These are phyloP conservation scores for Hoplodrina blanda DNA, from an alignment of 2,888 invertebrate genomes.

Conservation along the genomic window DNA sequence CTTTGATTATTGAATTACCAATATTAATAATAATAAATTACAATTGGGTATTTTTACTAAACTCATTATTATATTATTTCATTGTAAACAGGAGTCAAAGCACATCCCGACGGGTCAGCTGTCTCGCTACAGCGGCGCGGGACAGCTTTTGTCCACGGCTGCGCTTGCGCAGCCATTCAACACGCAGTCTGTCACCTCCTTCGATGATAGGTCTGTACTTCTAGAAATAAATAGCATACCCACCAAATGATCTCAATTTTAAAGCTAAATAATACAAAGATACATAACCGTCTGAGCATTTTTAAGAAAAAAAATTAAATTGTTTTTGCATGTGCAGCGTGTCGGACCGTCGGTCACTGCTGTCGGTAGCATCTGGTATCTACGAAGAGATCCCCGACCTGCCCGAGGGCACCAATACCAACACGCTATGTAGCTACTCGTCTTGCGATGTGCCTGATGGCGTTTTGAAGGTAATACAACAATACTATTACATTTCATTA, in stretches of 20 bases:
- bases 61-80: too few species aligned
- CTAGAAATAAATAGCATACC: background rate
- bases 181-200: conserved; percentile 40
- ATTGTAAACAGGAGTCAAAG: conserved; percentile 66
- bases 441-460: conserved; percentile 63
- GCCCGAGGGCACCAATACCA: conserved; percentile 59
- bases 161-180: conserved; percentile 42
- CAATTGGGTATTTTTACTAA: too few species aligned
- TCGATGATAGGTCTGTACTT: conserved; percentile 57
- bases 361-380: conserved; percentile 92
- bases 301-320: too few species aligned
- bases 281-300: too few species aligned
- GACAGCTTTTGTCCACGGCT: conserved; percentile 64
- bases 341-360: conserved; percentile 89
- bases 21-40: too few species aligned
- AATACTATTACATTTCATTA: too few species aligned
- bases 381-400: conserved; percentile 93
- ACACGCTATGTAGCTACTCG: conserved; percentile 63
- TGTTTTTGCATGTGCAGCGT: conserved; percentile 62
- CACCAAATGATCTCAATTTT: too few species aligned
- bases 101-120: conserved; percentile 60
- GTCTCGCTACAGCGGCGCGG: conserved; percentile 74
- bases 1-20: background rate
- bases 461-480: conserved; percentile 51
- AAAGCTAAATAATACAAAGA: too few species aligned